A percentile compares a stretch with the other conserved stretches of the same genome.
Evolutionary conservation across 2,797 vertebrate genomes (phyloP).

Genomic region (Labroides dimidiatus): DNA sequence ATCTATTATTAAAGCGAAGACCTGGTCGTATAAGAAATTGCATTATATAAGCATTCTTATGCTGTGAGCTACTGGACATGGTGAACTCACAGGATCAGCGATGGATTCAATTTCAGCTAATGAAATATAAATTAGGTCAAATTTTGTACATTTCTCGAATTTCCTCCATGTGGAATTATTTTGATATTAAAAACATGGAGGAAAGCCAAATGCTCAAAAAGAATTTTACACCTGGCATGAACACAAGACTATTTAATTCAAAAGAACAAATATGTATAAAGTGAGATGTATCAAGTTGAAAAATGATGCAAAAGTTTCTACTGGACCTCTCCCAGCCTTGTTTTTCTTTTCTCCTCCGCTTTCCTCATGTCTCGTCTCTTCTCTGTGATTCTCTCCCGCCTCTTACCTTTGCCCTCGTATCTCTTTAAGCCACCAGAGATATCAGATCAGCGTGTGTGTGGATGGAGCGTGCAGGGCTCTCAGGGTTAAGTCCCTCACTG

Average conservation of each 20-base stretch:
- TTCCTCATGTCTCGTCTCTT: conserved; percentile 12
- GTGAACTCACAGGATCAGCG: conserved; percentile 39
- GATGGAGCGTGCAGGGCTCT: conserved; percentile 60
- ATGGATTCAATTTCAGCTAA: conserved; percentile 33
- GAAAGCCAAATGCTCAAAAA: accelerated
- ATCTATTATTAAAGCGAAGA: conserved; percentile 33
- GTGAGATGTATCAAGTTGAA: not conserved
- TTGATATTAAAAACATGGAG: not conserved
- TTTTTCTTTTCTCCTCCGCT: not conserved
- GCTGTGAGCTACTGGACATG: conserved; percentile 21
- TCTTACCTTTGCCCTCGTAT: conserved; percentile 65
- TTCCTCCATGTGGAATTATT: not conserved
- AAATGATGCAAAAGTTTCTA: conserved; percentile 14
- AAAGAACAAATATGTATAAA: not conserved
- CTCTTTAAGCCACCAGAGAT: conserved; percentile 66
- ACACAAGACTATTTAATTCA: not conserved
- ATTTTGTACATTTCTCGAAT: conserved; percentile 36
- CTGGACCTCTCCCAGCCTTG: too few relatives aligned
- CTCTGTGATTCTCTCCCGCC: conserved; percentile 21
- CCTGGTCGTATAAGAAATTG: conserved; percentile 25
- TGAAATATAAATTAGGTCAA: conserved; percentile 24
- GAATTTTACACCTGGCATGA: not conserved
- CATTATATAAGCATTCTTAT: conserved; percentile 27
- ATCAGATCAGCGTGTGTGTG: conserved; percentile 70
- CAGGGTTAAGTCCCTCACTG: conserved; percentile 81